A percentile compares a stretch with the other conserved stretches of the same genome.
Conservation (phyloP, 2,797 vertebrate species). For the Neosilurus hyrtlii region DNA sequence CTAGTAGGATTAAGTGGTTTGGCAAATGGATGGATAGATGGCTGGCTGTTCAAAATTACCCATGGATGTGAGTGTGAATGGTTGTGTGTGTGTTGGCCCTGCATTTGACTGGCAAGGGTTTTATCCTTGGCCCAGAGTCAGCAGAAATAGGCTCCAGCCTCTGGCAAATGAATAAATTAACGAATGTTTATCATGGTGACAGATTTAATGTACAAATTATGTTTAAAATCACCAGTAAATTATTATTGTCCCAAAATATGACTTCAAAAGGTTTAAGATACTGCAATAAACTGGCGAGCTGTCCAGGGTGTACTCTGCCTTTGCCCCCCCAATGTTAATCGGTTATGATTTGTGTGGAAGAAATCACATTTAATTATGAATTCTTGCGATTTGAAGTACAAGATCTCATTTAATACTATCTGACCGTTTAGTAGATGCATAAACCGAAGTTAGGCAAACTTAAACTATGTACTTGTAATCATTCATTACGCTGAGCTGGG, state of each 20-base stretch:
- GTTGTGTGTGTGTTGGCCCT: too few relatives aligned
- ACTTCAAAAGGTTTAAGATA: not conserved
- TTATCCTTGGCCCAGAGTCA: too few relatives aligned
- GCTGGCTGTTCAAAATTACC: too few relatives aligned
- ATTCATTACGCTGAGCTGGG: constrained; percentile 74
- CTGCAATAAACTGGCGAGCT: too few relatives aligned
- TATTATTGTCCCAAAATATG: not conserved
- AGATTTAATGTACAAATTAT: not conserved
- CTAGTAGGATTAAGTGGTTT: too few relatives aligned
- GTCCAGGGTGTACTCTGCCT: too few relatives aligned
- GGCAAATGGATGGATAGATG: too few relatives aligned
- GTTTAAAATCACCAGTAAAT: not conserved
- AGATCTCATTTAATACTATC: constrained; percentile 53
- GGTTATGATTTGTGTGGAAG: constrained; percentile 2
- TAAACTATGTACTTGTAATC: constrained; percentile 68
- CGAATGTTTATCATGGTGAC: not conserved
- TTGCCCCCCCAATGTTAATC: too few relatives aligned
- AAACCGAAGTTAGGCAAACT: too few relatives aligned
- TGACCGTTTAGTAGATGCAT: constrained; percentile 60
- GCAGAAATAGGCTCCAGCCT: too few relatives aligned
- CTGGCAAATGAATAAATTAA: not conserved
- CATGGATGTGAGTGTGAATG: too few relatives aligned
- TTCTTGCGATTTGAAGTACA: constrained; percentile 13
- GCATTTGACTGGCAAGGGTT: too few relatives aligned
- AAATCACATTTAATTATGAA: constrained; percentile 18